These are phyloP conservation scores for Clitarchus hookeri DNA, from an alignment of 2,888 invertebrate species.

Conservation along the genomic window DNA sequence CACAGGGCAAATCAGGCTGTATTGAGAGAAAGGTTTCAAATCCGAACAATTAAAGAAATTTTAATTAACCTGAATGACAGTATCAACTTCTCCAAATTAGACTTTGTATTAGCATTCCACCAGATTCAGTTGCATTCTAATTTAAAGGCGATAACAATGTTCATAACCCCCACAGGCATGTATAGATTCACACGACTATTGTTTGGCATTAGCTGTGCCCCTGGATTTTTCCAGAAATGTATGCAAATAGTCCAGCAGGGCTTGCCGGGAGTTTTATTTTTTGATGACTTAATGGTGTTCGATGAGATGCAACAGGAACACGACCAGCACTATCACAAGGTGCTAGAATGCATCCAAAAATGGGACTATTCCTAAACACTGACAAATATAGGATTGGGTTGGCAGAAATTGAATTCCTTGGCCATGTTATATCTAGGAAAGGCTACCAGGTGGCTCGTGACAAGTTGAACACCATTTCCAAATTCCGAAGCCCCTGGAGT, in stretches of 20 bases:
- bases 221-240: conserved; percentile 54
- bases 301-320: conserved; percentile 48
- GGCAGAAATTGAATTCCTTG: conserved; percentile 45
- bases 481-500: no score
- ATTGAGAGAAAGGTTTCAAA: conserved; percentile 44
- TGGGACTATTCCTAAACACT: conserved; percentile 43
- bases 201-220: conserved; percentile 53
- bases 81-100: conserved; percentile 40
- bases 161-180: conserved; percentile 50
- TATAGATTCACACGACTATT: conserved; percentile 52
- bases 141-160: conserved; percentile 51
- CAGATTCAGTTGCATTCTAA: no score
- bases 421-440: conserved; percentile 42
- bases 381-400: conserved; percentile 49
- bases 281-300: conserved; percentile 50
- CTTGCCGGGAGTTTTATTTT: conserved; percentile 30
- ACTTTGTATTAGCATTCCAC: no score
- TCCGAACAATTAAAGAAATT: conserved; percentile 41
- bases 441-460: conserved; percentile 46
- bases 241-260: conserved; percentile 38
- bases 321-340: no score
- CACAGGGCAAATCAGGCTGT: conserved; percentile 44
- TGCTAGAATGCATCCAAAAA: conserved; percentile 42
- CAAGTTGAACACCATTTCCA: conserved; percentile 46
- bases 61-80: conserved; percentile 49